Evolutionary conservation across 2,888 invertebrate genomes (phyloP).

Genomic region (Drosophila austrosaltans): DNA sequence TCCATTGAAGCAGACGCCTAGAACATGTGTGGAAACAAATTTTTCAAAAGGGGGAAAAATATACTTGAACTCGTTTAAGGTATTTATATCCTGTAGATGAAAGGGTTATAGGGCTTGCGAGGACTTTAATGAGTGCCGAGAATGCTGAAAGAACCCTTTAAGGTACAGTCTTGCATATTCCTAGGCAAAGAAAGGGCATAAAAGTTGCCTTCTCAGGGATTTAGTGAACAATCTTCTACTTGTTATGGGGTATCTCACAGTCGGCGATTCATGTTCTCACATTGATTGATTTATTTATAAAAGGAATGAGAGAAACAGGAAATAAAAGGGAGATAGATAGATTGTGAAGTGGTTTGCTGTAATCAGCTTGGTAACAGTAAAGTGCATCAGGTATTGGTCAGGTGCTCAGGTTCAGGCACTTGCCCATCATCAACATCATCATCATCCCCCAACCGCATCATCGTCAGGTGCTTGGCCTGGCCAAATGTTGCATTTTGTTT

Average conservation of each 20-base stretch:
- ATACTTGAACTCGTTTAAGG: neutral
- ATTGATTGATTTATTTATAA: slow-evolving; percentile 4
- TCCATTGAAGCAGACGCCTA: slow-evolving; percentile 12
- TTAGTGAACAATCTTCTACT: neutral
- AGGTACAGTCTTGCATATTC: no score
- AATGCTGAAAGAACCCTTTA: no score
- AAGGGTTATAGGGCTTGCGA: neutral
- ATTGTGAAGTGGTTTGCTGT: slow-evolving; percentile 8
- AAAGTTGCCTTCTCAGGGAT: no score
- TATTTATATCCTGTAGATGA: neutral
- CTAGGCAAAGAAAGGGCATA: neutral
- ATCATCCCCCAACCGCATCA: slow-evolving; percentile 22
- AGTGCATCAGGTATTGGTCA: slow-evolving; percentile 23
- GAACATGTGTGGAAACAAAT: slow-evolving; percentile 15
- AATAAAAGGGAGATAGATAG: neutral
- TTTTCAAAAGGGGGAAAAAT: neutral
- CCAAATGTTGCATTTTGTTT: slow-evolving; percentile 28
- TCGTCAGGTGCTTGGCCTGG: neutral
- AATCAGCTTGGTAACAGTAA: slow-evolving; percentile 22
- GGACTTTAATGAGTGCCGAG: no score
- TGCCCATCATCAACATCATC: neutral
- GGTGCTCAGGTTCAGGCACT: slow-evolving; percentile 34
- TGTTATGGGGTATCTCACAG: neutral
- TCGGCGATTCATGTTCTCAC: neutral
- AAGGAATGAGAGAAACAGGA: neutral